These are phyloP conservation scores for Cactoblastis cactorum DNA, from an alignment of 2,888 invertebrate genomes.

Conservation along the genomic window DNA sequence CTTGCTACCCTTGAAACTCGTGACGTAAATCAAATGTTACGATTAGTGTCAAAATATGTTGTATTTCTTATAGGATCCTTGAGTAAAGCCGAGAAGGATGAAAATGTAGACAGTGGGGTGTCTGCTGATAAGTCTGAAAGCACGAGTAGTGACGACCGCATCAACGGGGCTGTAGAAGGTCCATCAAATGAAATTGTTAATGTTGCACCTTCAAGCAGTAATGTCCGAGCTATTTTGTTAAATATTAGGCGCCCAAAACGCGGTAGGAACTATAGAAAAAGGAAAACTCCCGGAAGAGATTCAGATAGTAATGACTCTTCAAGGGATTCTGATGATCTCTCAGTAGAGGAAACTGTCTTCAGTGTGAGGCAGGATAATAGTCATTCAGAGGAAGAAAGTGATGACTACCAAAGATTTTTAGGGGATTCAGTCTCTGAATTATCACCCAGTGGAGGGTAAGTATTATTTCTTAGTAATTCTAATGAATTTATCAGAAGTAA, in stretches of 20 bases:
- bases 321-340: conserved; percentile 64
- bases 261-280: conserved; percentile 60
- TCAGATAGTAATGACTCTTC: conserved; percentile 58
- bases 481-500: not conserved
- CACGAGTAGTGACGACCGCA: conserved; percentile 61
- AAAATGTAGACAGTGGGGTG: conserved; percentile 68
- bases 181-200: conserved; percentile 58
- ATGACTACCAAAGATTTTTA: conserved; percentile 37
- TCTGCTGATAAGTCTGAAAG: conserved; percentile 73
- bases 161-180: conserved; percentile 36
- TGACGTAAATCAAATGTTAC: conserved; percentile 38
- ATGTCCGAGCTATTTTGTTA: conserved; percentile 52
- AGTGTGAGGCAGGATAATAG: conserved; percentile 35
- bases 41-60: conserved; percentile 35
- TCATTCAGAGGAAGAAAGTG: conserved; percentile 45
- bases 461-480: conserved; percentile 19
- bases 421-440: conserved; percentile 38
- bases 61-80: conserved; percentile 37
- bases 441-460: conserved; percentile 48
- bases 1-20: conserved; percentile 20
- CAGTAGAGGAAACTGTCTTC: conserved; percentile 41
- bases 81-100: conserved; percentile 46
- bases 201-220: conserved; percentile 59
- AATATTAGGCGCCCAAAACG: conserved; percentile 54
- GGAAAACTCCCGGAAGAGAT: conserved; percentile 61